Percentiles rank a stretch among this genome's conserved stretches.
Conservation (phyloP, 2,797 vertebrate genomes). For the Lithobates pipiens region DNA sequence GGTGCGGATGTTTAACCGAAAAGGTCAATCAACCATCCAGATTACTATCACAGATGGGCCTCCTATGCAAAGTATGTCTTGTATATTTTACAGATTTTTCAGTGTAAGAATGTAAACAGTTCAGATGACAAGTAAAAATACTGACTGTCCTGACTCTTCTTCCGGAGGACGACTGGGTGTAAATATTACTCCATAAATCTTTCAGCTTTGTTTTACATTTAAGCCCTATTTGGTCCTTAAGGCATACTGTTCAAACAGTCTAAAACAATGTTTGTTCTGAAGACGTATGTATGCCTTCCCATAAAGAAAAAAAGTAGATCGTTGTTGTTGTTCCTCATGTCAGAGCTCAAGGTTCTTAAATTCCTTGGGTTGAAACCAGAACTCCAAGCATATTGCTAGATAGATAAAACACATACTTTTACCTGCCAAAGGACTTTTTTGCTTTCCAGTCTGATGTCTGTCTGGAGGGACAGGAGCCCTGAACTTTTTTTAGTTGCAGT, state of each 20-base stretch:
- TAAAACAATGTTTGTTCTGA: neutral
- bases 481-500: neutral
- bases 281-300: neutral
- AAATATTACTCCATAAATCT: neutral
- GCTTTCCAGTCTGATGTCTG: too few species aligned
- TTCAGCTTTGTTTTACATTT: neutral
- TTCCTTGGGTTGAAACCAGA: too few species aligned
- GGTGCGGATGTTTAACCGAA: too few species aligned
- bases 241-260: neutral
- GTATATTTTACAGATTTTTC: too few species aligned
- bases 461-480: too few species aligned
- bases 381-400: too few species aligned
- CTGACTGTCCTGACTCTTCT: neutral
- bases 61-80: too few species aligned
- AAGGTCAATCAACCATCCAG: too few species aligned
- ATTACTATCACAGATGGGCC: too few species aligned
- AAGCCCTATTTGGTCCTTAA: neutral
- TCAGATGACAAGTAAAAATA: neutral
- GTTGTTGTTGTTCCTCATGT: too few species aligned
- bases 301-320: too few species aligned
- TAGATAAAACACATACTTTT: neutral
- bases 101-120: neutral
- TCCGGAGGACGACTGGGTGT: neutral
- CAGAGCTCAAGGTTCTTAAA: too few species aligned
- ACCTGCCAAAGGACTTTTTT: neutral